These are phyloP conservation scores for Thysanoteuthis rhombus DNA, from an alignment of 2,888 invertebrate genomes.

Conservation along the genomic window DNA sequence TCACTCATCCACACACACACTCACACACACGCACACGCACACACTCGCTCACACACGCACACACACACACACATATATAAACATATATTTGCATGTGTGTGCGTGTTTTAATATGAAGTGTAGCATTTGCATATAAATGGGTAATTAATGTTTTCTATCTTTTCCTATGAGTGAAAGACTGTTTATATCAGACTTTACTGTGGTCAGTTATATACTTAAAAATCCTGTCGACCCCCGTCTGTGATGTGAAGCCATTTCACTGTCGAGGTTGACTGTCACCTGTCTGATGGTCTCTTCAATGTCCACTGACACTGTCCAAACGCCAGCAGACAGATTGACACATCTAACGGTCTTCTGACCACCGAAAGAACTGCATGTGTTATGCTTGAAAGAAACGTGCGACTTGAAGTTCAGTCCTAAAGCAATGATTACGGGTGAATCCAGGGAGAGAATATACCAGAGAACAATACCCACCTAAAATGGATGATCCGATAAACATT, in stretches of 20 bases:
- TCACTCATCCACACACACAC: no score
- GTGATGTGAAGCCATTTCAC: background rate
- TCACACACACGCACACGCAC: no score
- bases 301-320: background rate
- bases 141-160: background rate
- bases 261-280: background rate
- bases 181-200: background rate
- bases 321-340: background rate
- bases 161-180: background rate
- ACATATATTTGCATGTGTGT: no score
- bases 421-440: background rate
- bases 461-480: background rate
- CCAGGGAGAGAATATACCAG: background rate
- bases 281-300: background rate
- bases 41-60: no score
- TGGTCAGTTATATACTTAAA: background rate
- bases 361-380: background rate
- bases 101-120: no score
- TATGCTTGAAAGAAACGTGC: background rate
- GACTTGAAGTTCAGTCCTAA: background rate
- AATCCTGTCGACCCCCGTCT: background rate
- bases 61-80: no score
- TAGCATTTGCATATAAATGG: no score
- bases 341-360: background rate
- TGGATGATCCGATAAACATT: background rate